phyloP scores from a whole-genome alignment of 2,888 invertebrate genomes.

The Zygogramma bicolorata region DNA sequence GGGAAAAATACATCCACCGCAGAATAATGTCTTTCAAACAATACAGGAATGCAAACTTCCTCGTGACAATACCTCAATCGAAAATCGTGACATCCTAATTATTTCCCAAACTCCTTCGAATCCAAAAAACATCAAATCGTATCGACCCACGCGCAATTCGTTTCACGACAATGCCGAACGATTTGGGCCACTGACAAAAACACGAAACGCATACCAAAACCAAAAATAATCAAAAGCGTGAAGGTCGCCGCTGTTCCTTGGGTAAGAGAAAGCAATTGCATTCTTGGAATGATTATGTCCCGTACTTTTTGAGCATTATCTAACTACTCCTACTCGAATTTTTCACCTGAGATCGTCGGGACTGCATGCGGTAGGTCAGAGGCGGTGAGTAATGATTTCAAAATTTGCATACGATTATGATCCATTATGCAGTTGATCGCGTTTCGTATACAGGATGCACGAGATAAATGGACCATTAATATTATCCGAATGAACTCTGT shows the following conservation, averaged over 20 bases:
- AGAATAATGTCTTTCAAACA: no score
- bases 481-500: neutral
- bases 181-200: neutral
- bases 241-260: slow-evolving; percentile 41
- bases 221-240: slow-evolving; percentile 17
- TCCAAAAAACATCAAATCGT: neutral
- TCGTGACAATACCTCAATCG: neutral
- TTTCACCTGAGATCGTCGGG: neutral
- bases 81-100: neutral
- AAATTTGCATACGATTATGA: slow-evolving; percentile 21
- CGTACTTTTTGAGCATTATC: slow-evolving; percentile 33
- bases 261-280: slow-evolving; percentile 44
- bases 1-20: no score
- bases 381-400: slow-evolving; percentile 2
- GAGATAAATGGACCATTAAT: neutral
- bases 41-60: no score
- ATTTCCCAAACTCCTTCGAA: neutral
- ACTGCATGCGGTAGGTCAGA: slow-evolving; percentile 5
- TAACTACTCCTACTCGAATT: slow-evolving; percentile 33
- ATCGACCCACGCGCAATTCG: neutral
- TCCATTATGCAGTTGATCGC: slow-evolving; percentile 1
- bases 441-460: neutral
- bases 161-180: neutral
- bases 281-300: slow-evolving; percentile 39
- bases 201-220: neutral